Conservation (phyloP, 2,113 vertebrate species). For the Micromys minutus region DNA sequence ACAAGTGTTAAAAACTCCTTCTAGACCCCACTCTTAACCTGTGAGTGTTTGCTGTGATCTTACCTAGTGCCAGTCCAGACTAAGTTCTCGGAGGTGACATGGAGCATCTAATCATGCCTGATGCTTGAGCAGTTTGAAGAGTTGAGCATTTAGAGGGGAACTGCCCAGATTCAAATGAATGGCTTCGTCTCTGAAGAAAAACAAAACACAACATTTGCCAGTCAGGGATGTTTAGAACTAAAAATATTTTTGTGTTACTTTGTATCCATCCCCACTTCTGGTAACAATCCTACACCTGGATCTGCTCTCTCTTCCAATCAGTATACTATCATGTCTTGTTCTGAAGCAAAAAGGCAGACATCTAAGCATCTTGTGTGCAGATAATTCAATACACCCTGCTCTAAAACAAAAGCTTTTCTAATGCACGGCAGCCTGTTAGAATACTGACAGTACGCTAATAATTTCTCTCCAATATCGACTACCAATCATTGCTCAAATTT, state of each 20-base stretch:
- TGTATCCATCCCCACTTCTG: neutral
- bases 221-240: constrained; percentile 3
- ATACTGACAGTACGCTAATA: neutral
- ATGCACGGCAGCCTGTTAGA: neutral
- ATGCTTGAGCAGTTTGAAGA: constrained; percentile 64
- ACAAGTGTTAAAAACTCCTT: neutral
- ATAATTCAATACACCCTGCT: neutral
- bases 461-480: constrained; percentile 34
- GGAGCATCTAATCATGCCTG: constrained; percentile 72
- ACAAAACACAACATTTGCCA: constrained; percentile 50
- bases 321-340: neutral
- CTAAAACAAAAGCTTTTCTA: constrained; percentile 32
- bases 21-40: neutral
- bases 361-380: neutral
- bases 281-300: neutral
- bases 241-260: neutral
- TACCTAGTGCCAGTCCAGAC: constrained; percentile 66
- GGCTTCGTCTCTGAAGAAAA: constrained; percentile 73
- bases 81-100: constrained; percentile 53
- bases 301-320: neutral
- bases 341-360: constrained; percentile 33
- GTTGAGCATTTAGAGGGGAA: constrained; percentile 65
- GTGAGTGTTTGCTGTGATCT: constrained; percentile 53
- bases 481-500: neutral
- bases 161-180: constrained; percentile 73